phyloP scores from a whole-genome alignment of 2,797 vertebrate genomes.

The Allochrocebus solatus region DNA sequence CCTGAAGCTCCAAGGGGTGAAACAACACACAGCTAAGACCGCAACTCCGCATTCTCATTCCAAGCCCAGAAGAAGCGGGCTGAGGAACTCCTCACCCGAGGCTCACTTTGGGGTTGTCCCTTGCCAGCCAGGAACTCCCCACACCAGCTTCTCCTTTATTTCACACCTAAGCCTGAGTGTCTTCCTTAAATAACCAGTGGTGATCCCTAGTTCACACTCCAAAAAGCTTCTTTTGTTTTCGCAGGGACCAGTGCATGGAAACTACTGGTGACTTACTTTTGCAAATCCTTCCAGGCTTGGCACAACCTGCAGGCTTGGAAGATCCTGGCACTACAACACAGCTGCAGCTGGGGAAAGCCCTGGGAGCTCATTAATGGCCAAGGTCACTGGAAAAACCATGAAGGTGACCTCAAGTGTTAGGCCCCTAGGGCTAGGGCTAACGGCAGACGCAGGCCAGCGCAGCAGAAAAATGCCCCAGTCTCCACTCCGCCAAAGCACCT shows the following conservation, averaged over 20 bases:
- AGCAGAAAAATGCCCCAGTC: neutral
- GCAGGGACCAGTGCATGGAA: neutral
- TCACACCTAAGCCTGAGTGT: neutral
- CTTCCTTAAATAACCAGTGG: neutral
- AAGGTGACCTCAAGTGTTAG: neutral
- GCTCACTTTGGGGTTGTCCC: neutral
- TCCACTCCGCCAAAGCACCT: neutral
- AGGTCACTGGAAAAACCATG: slow-evolving; percentile 29
- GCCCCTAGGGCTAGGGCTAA: neutral
- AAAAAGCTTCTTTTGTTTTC: neutral
- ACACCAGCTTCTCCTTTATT: neutral
- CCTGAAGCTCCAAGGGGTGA: neutral
- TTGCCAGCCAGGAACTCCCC: neutral
- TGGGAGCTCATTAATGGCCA: neutral
- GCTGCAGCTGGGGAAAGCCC: neutral
- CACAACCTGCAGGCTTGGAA: neutral
- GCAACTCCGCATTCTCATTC: fast-evolving
- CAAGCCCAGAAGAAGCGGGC: neutral
- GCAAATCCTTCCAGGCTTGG: neutral
- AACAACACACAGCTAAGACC: neutral
- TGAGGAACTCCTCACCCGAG: neutral
- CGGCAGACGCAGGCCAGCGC: neutral
- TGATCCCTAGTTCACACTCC: neutral
- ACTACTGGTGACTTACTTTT: neutral
- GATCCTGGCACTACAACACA: neutral